Evolutionary conservation across 1,140 invertebrate species (phyloP), one percentile per base, ranked within the genome.

Genomic region (Tetragnatha versicolor): DNA sequence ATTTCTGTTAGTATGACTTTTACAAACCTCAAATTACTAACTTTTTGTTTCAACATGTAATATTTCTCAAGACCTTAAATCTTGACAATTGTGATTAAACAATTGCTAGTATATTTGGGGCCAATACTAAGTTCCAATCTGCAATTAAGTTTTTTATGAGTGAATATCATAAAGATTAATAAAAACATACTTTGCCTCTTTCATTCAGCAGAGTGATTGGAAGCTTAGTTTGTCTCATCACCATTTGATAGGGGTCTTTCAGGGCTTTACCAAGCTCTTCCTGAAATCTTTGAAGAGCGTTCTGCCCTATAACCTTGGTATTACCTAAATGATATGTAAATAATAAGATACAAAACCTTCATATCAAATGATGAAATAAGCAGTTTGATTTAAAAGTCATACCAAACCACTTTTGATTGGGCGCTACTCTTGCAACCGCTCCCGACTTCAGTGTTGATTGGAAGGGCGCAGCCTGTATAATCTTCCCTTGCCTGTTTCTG

Each of bases 341-440:
- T 65, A 6, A n/a, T 3, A 39, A 27, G 9, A 25, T 14, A 61
- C 20, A 31, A 29, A 61, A 29, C 20, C 14, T 33, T 31, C 4
- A 22, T 7, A 12, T 22, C 6, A 42, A 22, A 39, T 2, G 12
- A 49, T 9, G 9, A 49, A 12, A 25, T 2, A 47, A 4, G 7
- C 5, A 29, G n/a, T 5, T 17, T 27, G 17, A 31, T 27, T 9
- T 66, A 12, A 14, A 12, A 1, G 9, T 61, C 10, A 96, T 96
- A 81, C 96, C 96, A 88, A 99, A 99, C 98, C 98, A 99, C 86
- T 94, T 96, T 83, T 96, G 93, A 81, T 95, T 98, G 7, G 98
- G 98, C 86, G 98, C 97, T 7, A 99, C 92, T 60, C 98, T 89
- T 39, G 97, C 95, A 83, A 93, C 90, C 2, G 95, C 93, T 27